phyloP scores from a whole-genome alignment of 1,140 invertebrate genomes.

The Bombus balteatus region DNA sequence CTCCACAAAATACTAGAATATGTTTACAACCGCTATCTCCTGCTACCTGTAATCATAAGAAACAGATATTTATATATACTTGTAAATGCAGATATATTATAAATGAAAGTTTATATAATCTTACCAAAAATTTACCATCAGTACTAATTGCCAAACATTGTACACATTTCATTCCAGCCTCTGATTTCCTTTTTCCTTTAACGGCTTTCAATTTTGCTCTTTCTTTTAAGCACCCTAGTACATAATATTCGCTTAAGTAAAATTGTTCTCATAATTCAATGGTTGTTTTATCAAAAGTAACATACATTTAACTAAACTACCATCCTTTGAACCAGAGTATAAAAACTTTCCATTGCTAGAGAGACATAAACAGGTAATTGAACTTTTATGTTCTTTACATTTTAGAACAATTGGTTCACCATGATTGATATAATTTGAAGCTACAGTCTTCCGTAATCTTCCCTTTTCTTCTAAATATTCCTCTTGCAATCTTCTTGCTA shows the following conservation, averaged over 20 bases:
- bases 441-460: conserved; percentile 88
- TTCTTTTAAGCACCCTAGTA: conserved; percentile 83
- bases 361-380: conserved; percentile 92
- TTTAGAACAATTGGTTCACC: conserved; percentile 84
- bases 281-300: conserved; percentile 25
- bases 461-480: conserved; percentile 94
- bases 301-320: conserved; percentile 93
- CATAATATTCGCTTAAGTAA: conserved; percentile 16
- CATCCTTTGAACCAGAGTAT: conserved; percentile 95
- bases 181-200: conserved; percentile 80
- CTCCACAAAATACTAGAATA: conserved; percentile 93
- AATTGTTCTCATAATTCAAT: conserved; percentile 9
- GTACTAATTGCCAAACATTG: conserved; percentile 90
- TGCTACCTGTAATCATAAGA: conserved; percentile 75
- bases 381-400: conserved; percentile 89
- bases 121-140: conserved; percentile 92
- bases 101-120: conserved; percentile 46
- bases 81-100: neutral
- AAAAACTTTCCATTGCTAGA: conserved; percentile 89
- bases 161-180: conserved; percentile 82
- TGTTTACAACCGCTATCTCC: conserved; percentile 88
- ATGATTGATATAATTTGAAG: conserved; percentile 85
- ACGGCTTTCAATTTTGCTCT: conserved; percentile 85
- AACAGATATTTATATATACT: neutral
- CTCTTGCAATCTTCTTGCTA: conserved; percentile 89